Evolutionary conservation across 2,888 invertebrate species (phyloP), one percentile per base, ranked within the genome.

Genomic region (Xestia c-nigrum): DNA sequence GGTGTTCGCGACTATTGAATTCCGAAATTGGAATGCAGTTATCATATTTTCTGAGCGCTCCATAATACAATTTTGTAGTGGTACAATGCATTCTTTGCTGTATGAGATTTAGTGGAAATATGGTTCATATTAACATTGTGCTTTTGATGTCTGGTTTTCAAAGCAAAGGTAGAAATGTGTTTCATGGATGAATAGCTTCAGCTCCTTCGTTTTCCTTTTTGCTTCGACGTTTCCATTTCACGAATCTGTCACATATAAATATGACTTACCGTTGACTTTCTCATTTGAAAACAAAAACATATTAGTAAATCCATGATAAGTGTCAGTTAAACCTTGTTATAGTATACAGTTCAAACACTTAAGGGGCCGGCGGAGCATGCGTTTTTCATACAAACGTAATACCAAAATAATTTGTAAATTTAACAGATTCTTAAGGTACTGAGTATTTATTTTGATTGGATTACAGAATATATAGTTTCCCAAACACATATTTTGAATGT

Each of bases 21-120:
- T 72, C 72, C 77, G 74, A 83, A 78, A 84, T 86, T 84, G 84
- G 77, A 86, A 88, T 86, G 79, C 84, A 84, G 87, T 84, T 84
- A 87, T 78, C 77, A 87, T 82, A 80, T 87, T 87, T 78, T 83
- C 75, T 76, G 75, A 59, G 76, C 80, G 72, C 61, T 76, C 72
- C 67, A 78, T 85, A 80, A 80, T 85, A 74, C 83, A 81, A 80
- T 86, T 81, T 82, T 86, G 72, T 69, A 76, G 64, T 77, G 24
- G 63, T 80, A 65, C 80, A 80, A 77, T 86, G 66, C 76, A 85
- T 87, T 87, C 81, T 80, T 70, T 75, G 72, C 64, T 78, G 73
- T 78, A 80, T 81, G 66, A 76, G 78, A 87, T 85, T 83, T 78
- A 85, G 46, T 59, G 50, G 50, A 75, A 66, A 70, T 72, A 72